Evolutionary conservation across 1,140 invertebrate genomes (phyloP), one percentile per base, ranked within the genome.

Genomic region (Lucilia cuprina): DNA sequence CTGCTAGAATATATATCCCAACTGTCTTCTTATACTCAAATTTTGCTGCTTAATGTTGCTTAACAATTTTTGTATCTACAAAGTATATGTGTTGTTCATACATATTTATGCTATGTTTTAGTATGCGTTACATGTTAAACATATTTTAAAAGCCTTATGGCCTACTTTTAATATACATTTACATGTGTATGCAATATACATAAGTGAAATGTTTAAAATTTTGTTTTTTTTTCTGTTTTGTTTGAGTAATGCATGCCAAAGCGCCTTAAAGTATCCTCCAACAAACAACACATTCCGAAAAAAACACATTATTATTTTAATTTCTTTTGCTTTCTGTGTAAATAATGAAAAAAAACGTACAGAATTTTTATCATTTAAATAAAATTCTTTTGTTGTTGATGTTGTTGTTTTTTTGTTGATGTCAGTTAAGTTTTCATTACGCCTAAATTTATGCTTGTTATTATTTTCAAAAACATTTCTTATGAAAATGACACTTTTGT

Each of bases 121-220:
- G 21, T 70, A 70, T 70, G 65, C 65, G 65, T 70, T 25, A 70
- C 65, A 25, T 70, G 65, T 25, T 70, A 3, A 70, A 70, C 65
- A 21, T 70, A 70, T 70, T 70, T 70, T 70, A 70, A 70, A 70
- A 70, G 65, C n/a, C 21, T 70, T 70, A 70, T 70, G 65, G 65
- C 65, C 65, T 70, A 70, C n/a, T 70, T 70, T 70, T 70, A 70
- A 70, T 70, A 19, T 70, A 21, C 19, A 19, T 65, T n/a, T 65
- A 65, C 60, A 21, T n/a, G 2, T 21, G 8, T 21, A 21, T 70
- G n/a, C 7, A 19, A 70, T 21, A 21, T 21, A 5, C n/a, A 70
- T 70, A 21, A 21, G n/a, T 21, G 65, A 70, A 55, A 55, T 55
- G 50, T 55, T 55, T 17, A n/a, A 55, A n/a, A 55, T 5, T 55